Percentiles rank a stretch among this genome's conserved stretches.
phyloP scores from a whole-genome alignment of 2,888 invertebrate genomes.

The Slavum lentiscoides region DNA sequence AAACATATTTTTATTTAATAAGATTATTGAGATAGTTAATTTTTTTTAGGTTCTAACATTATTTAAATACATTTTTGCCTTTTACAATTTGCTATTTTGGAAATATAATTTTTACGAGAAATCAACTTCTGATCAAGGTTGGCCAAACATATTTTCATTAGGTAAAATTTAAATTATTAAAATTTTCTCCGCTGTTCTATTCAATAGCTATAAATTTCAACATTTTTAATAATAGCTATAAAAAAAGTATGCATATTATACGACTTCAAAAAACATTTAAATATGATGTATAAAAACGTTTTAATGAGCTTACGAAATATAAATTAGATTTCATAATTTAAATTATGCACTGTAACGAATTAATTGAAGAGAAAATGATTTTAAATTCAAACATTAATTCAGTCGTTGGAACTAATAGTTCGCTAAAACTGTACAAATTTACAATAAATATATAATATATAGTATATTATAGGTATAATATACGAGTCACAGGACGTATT shows the following conservation, averaged over 20 bases:
- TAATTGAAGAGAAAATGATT: background rate
- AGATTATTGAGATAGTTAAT: background rate
- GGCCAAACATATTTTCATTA: background rate
- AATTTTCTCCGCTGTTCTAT: background rate
- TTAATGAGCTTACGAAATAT: background rate
- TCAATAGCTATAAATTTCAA: background rate
- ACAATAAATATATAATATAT: too few relatives aligned
- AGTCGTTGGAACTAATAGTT: too few relatives aligned
- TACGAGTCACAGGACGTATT: too few relatives aligned
- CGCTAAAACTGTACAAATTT: too few relatives aligned
- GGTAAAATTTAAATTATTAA: too few relatives aligned
- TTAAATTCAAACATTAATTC: background rate
- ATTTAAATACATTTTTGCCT: background rate
- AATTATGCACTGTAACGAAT: background rate
- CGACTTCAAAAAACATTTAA: background rate
- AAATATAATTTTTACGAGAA: background rate
- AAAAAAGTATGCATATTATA: background rate
- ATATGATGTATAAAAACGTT: background rate
- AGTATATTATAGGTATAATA: too few relatives aligned
- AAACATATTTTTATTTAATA: background rate
- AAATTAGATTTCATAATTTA: background rate
- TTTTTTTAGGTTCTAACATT: background rate
- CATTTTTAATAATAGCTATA: background rate
- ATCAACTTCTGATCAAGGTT: background rate
- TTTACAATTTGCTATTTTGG: background rate